A percentile compares a stretch with the other conserved stretches of the same genome.
Evolutionary conservation across 1,140 invertebrate genomes (phyloP).

Genomic region (Drosophila auraria): DNA sequence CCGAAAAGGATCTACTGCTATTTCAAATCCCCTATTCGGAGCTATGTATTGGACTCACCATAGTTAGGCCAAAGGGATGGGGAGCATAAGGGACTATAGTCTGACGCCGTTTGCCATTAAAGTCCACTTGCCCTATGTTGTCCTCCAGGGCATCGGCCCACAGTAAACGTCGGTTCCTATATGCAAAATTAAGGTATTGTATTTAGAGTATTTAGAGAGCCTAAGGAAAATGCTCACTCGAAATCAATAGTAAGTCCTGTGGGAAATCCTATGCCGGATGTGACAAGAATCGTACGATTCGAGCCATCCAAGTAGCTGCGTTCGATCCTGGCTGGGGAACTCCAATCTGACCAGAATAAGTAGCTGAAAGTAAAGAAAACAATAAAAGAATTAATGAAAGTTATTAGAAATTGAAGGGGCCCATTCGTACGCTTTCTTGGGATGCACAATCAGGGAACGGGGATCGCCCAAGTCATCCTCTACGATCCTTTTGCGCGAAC

Average conservation of each 20-base stretch:
- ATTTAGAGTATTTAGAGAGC: too few relatives aligned
- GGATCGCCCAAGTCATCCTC: constrained; percentile 90
- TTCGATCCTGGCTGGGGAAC: constrained; percentile 92
- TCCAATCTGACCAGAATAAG: constrained; percentile 97
- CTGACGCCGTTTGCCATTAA: constrained; percentile 92
- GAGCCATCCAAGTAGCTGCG: constrained; percentile 93
- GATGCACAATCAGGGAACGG: constrained; percentile 91
- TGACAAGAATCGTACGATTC: constrained; percentile 90
- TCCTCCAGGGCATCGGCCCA: constrained; percentile 96
- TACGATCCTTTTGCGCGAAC: constrained; percentile 90
- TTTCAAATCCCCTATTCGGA: too few relatives aligned
- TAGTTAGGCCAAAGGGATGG: constrained; percentile 91
- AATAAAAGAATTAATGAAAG: not conserved
- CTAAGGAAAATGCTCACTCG: constrained; percentile 85
- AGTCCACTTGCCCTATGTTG: constrained; percentile 94
- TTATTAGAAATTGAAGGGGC: fast-evolving
- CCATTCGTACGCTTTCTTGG: constrained; percentile 89
- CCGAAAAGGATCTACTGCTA: too few relatives aligned
- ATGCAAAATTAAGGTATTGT: not conserved
- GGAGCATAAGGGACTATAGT: constrained; percentile 89
- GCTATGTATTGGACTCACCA: constrained; percentile 45
- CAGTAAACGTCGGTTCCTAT: constrained; percentile 86
- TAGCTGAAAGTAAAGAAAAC: constrained; percentile 86
- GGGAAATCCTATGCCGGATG: constrained; percentile 93
- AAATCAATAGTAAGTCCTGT: constrained; percentile 96